phyloP scores from a whole-genome alignment of 2,888 invertebrate species.

The Melanostoma scalare region DNA sequence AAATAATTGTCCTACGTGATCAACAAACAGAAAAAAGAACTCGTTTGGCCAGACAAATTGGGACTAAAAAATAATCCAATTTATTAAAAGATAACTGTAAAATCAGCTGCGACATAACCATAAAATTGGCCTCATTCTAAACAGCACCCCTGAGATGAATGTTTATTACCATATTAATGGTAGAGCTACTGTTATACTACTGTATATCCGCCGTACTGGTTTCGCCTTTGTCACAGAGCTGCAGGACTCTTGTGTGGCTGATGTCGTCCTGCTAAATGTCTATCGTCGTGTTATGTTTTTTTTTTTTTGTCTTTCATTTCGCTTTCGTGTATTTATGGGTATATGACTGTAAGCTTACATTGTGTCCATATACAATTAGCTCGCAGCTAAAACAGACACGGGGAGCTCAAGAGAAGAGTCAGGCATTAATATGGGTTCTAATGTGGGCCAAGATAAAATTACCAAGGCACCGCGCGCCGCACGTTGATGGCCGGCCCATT shows the following conservation, averaged over 20 bases:
- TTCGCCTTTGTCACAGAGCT: constrained; percentile 15
- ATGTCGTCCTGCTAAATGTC: constrained; percentile 48
- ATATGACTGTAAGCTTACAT: constrained; percentile 26
- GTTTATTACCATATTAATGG: constrained; percentile 73
- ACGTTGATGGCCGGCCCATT: constrained; percentile 27
- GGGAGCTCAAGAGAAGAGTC: not conserved
- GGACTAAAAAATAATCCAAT: constrained; percentile 54
- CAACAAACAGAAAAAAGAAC: constrained; percentile 23
- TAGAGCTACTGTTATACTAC: constrained; percentile 14
- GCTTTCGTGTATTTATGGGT: constrained; percentile 50
- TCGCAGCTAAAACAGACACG: constrained; percentile 29
- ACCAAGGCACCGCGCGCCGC: constrained; percentile 20
- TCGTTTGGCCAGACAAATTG: constrained; percentile 15
- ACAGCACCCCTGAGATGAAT: constrained; percentile 73
- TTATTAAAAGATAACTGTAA: constrained; percentile 72
- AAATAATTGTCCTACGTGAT: constrained; percentile 63
- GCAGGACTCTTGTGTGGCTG: constrained; percentile 32
- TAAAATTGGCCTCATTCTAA: constrained; percentile 72
- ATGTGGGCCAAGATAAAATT: constrained; percentile 59
- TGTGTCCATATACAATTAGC: constrained; percentile 60
- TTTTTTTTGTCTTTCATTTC: constrained; percentile 18
- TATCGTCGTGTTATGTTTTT: constrained; percentile 21
- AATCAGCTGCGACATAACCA: constrained; percentile 72
- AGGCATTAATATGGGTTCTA: constrained; percentile 59
- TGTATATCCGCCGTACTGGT: not conserved